phyloP scores from a whole-genome alignment of 2,797 vertebrate species.

The Neostethus bicornis region DNA sequence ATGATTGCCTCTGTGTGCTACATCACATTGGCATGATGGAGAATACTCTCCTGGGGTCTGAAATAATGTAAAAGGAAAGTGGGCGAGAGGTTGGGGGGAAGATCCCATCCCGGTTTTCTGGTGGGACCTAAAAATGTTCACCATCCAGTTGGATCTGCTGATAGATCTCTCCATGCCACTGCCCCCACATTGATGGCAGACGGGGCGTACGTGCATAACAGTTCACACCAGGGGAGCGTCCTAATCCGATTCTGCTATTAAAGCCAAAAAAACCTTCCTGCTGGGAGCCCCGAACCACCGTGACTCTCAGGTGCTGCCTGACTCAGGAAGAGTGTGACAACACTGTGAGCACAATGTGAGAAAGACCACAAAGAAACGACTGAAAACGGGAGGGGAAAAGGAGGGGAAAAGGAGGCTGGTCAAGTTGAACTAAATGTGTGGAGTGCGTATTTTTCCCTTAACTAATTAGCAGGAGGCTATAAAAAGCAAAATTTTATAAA shows the following conservation, averaged over 20 bases:
- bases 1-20: slow-evolving; percentile 81
- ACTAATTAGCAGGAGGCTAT: slow-evolving; percentile 78
- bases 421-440: slow-evolving; percentile 56
- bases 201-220: slow-evolving; percentile 65
- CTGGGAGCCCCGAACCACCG: slow-evolving; percentile 73
- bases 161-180: slow-evolving; percentile 70
- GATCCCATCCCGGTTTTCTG: slow-evolving; percentile 65
- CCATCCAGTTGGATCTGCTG: slow-evolving; percentile 70
- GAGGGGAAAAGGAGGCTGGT: slow-evolving; percentile 41
- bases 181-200: slow-evolving; percentile 75
- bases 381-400: slow-evolving; percentile 34
- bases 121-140: slow-evolving; percentile 71
- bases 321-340: slow-evolving; percentile 45
- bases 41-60: slow-evolving; percentile 78
- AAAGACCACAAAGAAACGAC: slow-evolving; percentile 58
- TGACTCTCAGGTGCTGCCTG: slow-evolving; percentile 59
- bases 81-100: slow-evolving; percentile 32
- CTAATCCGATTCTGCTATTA: slow-evolving; percentile 78
- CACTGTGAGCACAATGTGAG: slow-evolving; percentile 56
- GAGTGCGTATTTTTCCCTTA: slow-evolving; percentile 52
- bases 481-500: slow-evolving; percentile 79
- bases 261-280: slow-evolving; percentile 73
- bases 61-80: slow-evolving; percentile 80
- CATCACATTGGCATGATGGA: slow-evolving; percentile 81
- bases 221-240: slow-evolving; percentile 67